phyloP scores from a whole-genome alignment of 2,113 vertebrate species.

The Diglossa brunneiventris region DNA sequence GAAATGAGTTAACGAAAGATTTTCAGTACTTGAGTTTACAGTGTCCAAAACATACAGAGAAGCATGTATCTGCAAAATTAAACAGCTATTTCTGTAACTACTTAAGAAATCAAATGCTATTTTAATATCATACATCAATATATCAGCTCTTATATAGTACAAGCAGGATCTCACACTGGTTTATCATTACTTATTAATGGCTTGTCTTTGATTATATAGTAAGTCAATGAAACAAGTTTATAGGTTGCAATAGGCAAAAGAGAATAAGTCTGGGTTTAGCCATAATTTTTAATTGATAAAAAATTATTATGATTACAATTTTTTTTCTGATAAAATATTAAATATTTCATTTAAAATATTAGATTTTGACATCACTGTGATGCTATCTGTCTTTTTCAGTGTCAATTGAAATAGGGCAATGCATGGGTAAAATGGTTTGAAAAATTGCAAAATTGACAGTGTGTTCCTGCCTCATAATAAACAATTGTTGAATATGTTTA shows the following conservation, averaged over 20 bases:
- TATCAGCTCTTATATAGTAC: not conserved
- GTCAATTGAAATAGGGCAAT: constrained; percentile 4
- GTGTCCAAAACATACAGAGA: not conserved
- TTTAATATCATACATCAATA: not conserved
- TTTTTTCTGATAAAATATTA: not conserved
- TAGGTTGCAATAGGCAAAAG: not conserved
- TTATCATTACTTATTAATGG: not conserved
- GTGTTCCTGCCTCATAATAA: constrained; percentile 54
- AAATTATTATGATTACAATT: not conserved
- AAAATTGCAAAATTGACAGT: constrained; percentile 22
- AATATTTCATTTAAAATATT: constrained; percentile 8
- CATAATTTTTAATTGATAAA: not conserved
- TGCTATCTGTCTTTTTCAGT: not conserved
- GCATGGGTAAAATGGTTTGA: not conserved
- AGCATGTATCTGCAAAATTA: not conserved
- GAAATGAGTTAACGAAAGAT: not conserved
- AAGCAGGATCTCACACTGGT: not conserved
- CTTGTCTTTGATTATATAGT: not conserved
- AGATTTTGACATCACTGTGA: not conserved
- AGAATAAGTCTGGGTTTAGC: not conserved
- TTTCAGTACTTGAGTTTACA: not conserved
- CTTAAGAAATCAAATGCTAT: not conserved
- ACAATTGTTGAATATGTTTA: constrained; percentile 62
- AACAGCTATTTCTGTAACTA: not conserved
- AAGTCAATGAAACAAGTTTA: not conserved